These are phyloP conservation scores for Drosophila sulfurigaster DNA, from an alignment of 1,140 invertebrate species.

Conservation along the genomic window DNA sequence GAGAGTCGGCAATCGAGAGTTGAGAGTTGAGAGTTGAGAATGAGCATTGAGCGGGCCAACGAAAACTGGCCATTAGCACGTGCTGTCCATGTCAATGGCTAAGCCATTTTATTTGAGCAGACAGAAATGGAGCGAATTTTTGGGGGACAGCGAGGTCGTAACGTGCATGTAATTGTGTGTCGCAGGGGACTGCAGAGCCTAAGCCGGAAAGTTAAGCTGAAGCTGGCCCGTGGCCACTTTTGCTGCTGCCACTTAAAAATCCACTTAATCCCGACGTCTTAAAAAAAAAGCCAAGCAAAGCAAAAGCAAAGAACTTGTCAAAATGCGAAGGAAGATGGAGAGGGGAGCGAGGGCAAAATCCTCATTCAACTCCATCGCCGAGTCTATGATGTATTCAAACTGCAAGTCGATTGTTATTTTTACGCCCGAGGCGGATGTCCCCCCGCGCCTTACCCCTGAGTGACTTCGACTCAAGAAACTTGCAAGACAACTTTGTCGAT, in stretches of 20 bases:
- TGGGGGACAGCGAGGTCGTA: constrained; percentile 24
- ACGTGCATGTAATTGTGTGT: constrained; percentile 79
- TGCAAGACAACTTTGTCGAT: constrained; percentile 69
- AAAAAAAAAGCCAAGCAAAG: constrained; percentile 50
- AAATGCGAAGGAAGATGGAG: not conserved
- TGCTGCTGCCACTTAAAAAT: constrained; percentile 81
- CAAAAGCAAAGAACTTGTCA: constrained; percentile 20
- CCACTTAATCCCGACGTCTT: constrained; percentile 78
- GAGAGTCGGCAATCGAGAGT: not conserved
- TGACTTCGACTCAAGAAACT: constrained; percentile 47
- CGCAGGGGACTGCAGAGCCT: constrained; percentile 49
- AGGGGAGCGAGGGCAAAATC: constrained; percentile 1
- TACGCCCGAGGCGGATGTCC: constrained; percentile 75
- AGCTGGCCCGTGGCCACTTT: constrained; percentile 76
- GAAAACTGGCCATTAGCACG: constrained; percentile 71
- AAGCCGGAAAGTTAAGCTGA: constrained; percentile 54
- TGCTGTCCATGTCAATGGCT: constrained; percentile 72
- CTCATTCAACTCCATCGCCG: constrained; percentile 2
- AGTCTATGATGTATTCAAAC: constrained; percentile 74
- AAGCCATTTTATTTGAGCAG: constrained; percentile 50
- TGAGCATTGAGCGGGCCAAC: constrained; percentile 26
- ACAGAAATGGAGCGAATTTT: constrained; percentile 3
- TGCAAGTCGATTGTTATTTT: constrained; percentile 83
- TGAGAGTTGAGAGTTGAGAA: not conserved
- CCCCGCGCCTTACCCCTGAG: constrained; percentile 32